Evolutionary conservation across 1,140 invertebrate genomes (phyloP).

Genomic region (Archivesica marissinica): DNA sequence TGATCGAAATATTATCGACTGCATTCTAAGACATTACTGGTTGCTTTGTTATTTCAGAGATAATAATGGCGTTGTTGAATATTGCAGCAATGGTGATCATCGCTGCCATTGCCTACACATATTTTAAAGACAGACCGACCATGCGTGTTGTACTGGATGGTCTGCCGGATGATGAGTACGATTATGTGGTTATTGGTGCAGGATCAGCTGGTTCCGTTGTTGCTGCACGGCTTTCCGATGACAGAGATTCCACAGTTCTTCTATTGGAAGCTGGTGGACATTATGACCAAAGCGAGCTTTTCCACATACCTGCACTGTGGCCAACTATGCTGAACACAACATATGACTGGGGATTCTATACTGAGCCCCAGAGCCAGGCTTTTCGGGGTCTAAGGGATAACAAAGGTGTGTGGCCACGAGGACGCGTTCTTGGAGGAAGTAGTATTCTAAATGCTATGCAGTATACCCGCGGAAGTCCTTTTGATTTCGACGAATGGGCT

Average conservation of each 20-base stretch:
- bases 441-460: constrained; percentile 98
- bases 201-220: constrained; percentile 93
- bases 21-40: no score
- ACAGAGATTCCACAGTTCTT: constrained; percentile 89
- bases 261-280: constrained; percentile 95
- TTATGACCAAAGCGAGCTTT: constrained; percentile 94
- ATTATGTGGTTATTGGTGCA: constrained; percentile 29
- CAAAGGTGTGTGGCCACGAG: constrained; percentile 77
- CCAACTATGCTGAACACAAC: constrained; percentile 46
- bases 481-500: constrained; percentile 97
- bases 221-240: constrained; percentile 94
- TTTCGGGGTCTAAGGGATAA: constrained; percentile 89
- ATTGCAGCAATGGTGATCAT: no score
- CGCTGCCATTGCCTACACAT: no score
- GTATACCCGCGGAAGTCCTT: constrained; percentile 94
- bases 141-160: no score
- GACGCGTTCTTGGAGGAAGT: constrained; percentile 88
- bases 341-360: constrained; percentile 96
- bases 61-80: no score
- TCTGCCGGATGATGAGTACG: not conserved
- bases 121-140: no score
- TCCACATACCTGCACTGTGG: constrained; percentile 64
- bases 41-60: no score
- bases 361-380: constrained; percentile 91
- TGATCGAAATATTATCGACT: no score